Base-by-base conservation (phyloP, 92 coral and sea anemone species). In the Siderastrea siderea region DNA sequence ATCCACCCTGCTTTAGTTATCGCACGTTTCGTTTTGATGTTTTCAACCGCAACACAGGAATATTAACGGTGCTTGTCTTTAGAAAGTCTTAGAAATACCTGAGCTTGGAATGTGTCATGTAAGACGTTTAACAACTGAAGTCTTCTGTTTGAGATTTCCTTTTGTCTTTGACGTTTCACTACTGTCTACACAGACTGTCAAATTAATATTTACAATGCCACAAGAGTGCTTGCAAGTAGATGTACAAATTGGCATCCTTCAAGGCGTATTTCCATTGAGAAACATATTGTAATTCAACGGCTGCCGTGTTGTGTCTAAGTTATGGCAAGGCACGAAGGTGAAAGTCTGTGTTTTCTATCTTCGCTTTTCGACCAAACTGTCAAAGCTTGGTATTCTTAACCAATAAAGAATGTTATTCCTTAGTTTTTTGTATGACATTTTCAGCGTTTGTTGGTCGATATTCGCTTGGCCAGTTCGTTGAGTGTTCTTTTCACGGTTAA, bases 61-160 rank as follows among this genome's bases (percentile, higher is more conserved):
- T 16, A 14, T 17, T 38, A 5, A 26, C 71, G 7, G 14, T 13
- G 16, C 47, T 73, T 8, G 52, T 83, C n/a, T 54, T 60, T 4
- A n/a, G 5, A 26, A 26, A 47, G 51, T 13, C 2, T 73, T 2
- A 10, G 54, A 74, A 47, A 14, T 80, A 38, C 55, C 1, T 71
- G 46, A 6, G 17, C 67, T 55, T 58, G 86, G 78, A 82, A 82
- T 82, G 86, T 82, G 86, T 69, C 86, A 70, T 81, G 52, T 46
- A 3, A 26, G 46, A 65, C 19, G 67, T 2, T 11, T 53, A 57
- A 65, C 74, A 50, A 2, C 3, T 12, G 47, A 15, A 45, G 5
- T 48, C 44, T 44, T 84, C 80, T 84, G 87, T 62, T 84, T 26
- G 14, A 13, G 64, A 50, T 58, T n/a, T 19, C 10, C 71, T 13